These are phyloP conservation scores for Acrocephalus arundinaceus DNA, from an alignment of 2,113 vertebrate species.

Conservation along the genomic window DNA sequence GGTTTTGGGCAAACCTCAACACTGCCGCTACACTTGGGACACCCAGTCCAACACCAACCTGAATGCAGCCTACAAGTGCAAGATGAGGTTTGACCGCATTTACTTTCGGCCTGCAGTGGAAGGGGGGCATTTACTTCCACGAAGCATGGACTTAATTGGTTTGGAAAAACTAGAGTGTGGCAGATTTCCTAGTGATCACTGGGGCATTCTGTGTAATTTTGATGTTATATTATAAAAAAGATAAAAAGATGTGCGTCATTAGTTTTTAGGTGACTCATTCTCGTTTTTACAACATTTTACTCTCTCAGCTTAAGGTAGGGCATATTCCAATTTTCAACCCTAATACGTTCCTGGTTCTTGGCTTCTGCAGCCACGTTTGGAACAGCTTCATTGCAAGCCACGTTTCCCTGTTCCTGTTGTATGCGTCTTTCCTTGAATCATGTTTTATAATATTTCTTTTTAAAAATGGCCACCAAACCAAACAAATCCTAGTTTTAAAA, in stretches of 20 bases:
- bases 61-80: slow-evolving; percentile 62
- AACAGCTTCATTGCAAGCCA: neutral
- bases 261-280: neutral
- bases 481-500: neutral
- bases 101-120: slow-evolving; percentile 77
- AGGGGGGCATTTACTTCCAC: slow-evolving; percentile 73
- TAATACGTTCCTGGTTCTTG: neutral
- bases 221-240: slow-evolving; percentile 63
- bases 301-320: neutral
- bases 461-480: neutral
- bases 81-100: slow-evolving; percentile 89
- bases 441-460: neutral
- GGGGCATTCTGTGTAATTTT: slow-evolving; percentile 91
- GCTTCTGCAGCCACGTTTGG: neutral
- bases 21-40: slow-evolving; percentile 95
- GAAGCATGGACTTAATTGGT: slow-evolving; percentile 86
- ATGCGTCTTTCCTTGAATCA: neutral
- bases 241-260: neutral
- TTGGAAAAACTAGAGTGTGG: slow-evolving; percentile 93
- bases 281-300: neutral
- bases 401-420: neutral
- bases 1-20: slow-evolving; percentile 82
- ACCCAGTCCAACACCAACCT: slow-evolving; percentile 88
- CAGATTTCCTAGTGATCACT: slow-evolving; percentile 92
- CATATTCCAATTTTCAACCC: neutral